Percentiles rank a stretch among this genome's conserved stretches.
These are phyloP conservation scores for Labrus mixtus DNA, from an alignment of 2,113 vertebrate genomes.

Conservation along the genomic window DNA sequence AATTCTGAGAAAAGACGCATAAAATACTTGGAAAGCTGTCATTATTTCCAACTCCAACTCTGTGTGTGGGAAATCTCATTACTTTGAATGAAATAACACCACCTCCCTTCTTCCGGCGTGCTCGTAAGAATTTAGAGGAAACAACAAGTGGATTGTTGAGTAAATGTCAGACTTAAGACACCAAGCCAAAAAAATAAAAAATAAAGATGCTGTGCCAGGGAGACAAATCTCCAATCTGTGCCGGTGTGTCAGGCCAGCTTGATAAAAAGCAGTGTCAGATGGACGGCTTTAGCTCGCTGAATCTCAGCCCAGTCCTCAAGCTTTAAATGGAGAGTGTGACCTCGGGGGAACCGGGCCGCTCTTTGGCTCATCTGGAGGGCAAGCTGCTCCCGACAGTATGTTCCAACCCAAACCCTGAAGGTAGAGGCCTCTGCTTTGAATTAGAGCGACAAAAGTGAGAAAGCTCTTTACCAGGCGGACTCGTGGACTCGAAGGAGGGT, in stretches of 20 bases:
- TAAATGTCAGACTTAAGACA: slow-evolving; percentile 67
- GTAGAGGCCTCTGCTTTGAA: slow-evolving; percentile 46
- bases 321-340: slow-evolving; percentile 71
- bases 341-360: slow-evolving; percentile 52
- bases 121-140: slow-evolving; percentile 45
- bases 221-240: slow-evolving; percentile 74
- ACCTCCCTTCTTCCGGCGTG: slow-evolving; percentile 23
- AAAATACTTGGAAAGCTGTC: slow-evolving; percentile 19
- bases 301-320: slow-evolving; percentile 69
- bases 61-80: slow-evolving; percentile 29
- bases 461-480: slow-evolving; percentile 16
- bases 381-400: slow-evolving; percentile 67
- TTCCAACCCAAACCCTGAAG: slow-evolving; percentile 54
- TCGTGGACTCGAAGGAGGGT: slow-evolving; percentile 9
- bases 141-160: slow-evolving; percentile 52
- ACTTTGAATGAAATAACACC: slow-evolving; percentile 18
- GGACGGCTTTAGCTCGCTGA: slow-evolving; percentile 59
- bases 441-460: slow-evolving; percentile 28
- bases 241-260: slow-evolving; percentile 47
- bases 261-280: slow-evolving; percentile 71
- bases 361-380: slow-evolving; percentile 67
- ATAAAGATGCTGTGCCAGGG: slow-evolving; percentile 54
- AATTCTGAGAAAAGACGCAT: slow-evolving; percentile 38
- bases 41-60: slow-evolving; percentile 45
- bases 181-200: slow-evolving; percentile 37